phyloP scores from a whole-genome alignment of 2,797 vertebrate species.

The Synaphobranchus kaupii region DNA sequence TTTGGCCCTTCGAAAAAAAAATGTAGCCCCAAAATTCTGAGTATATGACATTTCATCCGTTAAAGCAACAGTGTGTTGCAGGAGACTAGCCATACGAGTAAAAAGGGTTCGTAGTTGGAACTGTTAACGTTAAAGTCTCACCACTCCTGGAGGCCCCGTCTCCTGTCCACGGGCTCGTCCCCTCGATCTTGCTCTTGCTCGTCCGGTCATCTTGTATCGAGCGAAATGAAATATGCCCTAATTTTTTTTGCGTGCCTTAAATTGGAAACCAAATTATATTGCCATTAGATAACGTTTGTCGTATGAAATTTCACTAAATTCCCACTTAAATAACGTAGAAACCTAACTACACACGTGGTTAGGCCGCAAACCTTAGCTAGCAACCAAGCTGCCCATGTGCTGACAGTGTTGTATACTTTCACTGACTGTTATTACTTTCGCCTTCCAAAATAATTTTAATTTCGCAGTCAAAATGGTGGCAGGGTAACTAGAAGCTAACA shows the following conservation, averaged over 20 bases:
- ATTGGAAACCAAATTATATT: background rate
- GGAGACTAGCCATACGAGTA: background rate
- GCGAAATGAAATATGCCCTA: background rate
- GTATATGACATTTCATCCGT: background rate
- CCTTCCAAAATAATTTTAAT: too few relatives aligned
- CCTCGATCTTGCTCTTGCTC: conserved; percentile 78
- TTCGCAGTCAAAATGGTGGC: too few relatives aligned
- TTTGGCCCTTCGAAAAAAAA: background rate
- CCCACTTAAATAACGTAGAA: background rate
- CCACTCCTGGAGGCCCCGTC: conserved; percentile 59
- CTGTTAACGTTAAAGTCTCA: conserved; percentile 28
- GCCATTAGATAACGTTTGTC: background rate
- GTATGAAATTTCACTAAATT: background rate
- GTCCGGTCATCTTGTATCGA: conserved; percentile 75
- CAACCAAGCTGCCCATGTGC: background rate
- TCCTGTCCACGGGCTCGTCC: conserved; percentile 79
- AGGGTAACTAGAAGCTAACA: too few relatives aligned
- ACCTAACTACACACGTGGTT: background rate
- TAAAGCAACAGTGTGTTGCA: background rate
- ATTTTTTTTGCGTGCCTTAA: background rate
- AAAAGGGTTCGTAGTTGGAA: background rate
- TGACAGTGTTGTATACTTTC: background rate
- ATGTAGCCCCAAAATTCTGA: background rate
- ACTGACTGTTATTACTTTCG: background rate
- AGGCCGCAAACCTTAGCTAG: background rate